Base-by-base conservation (phyloP, 2,797 vertebrate genomes). In the Karalla daura region DNA sequence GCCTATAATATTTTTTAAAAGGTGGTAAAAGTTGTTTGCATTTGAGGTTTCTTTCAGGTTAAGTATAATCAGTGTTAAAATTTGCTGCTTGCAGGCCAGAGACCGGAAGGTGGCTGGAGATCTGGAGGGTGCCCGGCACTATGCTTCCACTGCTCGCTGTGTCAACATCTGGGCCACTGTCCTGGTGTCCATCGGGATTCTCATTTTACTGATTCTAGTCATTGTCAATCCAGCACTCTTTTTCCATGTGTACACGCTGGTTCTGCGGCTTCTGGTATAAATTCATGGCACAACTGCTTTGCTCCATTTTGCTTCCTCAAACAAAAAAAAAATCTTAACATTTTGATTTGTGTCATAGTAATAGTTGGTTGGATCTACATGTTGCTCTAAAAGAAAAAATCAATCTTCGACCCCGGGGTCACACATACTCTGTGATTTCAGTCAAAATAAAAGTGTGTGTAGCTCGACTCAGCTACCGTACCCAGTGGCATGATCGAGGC, bases 71-170 rank as follows among this genome's bases (percentile, higher is more conserved):
- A 6, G 4, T 18, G 17, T 30, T 44, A 27, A 33, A 53, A 58
- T 78, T 49, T 37, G 35, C 7, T 72, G 1, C 10, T 64, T 68
- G 1, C 63, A 92, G 89, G 61, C 91, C 39, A 78, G 91, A 74
- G 89, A 92, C 63, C 46, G 44, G 17, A 91, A 86, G 70, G 1
- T 86, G 47, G 24, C 12, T 7, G 88, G 88, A 23, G 81, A 91
- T 41, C 3, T 81, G 24, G 20, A 44, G 0, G 78, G 75, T 0
- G 88, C 86, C 5, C 51, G 3, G 8, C 33, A 7, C 2, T 56
- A 85, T 0, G 70, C 64, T 33, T 35, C 55, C 10, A 89, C 66
- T 0, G 85, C 91, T 1, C 21, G 40, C 13, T 3, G 1, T 7
- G 11, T 81, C 59, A 91, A 90, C 63, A 51, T 65, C 12, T 3